A percentile compares a stretch with the other conserved stretches of the same genome.
Conservation (phyloP, 2,888 invertebrate genomes). For the Azorinus chamasolen region DNA sequence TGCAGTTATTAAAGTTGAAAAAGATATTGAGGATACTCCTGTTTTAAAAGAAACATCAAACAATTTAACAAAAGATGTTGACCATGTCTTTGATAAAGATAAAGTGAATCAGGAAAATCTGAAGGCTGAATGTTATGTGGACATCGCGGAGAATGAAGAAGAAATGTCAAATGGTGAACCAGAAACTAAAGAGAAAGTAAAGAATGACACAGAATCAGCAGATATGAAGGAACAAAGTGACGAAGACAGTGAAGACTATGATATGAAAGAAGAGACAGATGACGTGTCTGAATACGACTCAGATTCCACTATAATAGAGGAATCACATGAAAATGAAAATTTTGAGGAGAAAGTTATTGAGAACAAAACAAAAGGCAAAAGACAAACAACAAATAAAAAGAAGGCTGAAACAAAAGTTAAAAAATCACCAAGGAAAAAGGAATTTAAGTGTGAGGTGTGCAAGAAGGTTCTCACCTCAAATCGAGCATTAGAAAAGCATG, state of each 20-base stretch:
- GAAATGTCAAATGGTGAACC: background rate
- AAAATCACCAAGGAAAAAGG: slow-evolving; percentile 17
- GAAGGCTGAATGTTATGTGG: too few relatives aligned
- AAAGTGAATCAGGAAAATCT: too few relatives aligned
- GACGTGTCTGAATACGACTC: background rate
- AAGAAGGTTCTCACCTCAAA: slow-evolving; percentile 32
- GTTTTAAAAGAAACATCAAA: too few relatives aligned
- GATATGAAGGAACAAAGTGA: background rate
- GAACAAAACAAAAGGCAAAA: background rate
- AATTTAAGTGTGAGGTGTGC: slow-evolving; percentile 51
- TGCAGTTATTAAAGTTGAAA: too few relatives aligned
- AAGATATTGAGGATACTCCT: too few relatives aligned
- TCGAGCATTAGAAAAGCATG: slow-evolving; percentile 44
- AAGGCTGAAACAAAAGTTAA: background rate
- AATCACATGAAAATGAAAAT: background rate
- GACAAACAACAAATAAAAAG: background rate
- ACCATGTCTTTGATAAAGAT: too few relatives aligned
- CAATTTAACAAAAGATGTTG: too few relatives aligned
- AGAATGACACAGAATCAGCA: background rate
- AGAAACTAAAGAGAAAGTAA: background rate
- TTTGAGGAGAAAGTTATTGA: background rate
- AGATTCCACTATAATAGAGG: background rate
- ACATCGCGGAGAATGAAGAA: background rate
- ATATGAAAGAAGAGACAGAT: background rate
- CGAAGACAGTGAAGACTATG: background rate